Percentiles rank a stretch among this genome's conserved stretches.
phyloP scores from a whole-genome alignment of 1,140 invertebrate genomes.

The Epicauta chinensis region DNA sequence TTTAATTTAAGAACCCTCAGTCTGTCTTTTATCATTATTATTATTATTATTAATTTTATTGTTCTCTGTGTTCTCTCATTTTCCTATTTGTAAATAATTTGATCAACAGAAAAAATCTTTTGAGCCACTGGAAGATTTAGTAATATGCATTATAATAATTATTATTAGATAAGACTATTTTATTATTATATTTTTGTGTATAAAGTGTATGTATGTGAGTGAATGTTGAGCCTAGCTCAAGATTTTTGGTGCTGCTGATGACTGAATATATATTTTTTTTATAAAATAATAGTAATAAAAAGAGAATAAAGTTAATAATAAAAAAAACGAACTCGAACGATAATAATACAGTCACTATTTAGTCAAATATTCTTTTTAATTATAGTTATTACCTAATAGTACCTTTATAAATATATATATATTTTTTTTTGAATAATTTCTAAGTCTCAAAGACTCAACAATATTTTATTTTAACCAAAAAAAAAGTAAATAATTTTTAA shows the following conservation, averaged over 20 bases:
- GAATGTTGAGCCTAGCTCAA: constrained; percentile 32
- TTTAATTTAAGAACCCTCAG: constrained; percentile 26
- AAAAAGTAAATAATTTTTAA: constrained; percentile 15
- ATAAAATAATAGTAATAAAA: constrained; percentile 31
- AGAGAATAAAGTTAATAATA: too few relatives aligned
- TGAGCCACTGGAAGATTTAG: constrained; percentile 42
- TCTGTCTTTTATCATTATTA: constrained; percentile 22
- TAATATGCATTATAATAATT: constrained; percentile 2
- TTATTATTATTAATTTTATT: too few relatives aligned
- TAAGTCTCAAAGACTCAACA: constrained; percentile 29
- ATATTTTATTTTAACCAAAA: constrained; percentile 22
- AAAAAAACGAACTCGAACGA: too few relatives aligned
- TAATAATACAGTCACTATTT: constrained; percentile 17
- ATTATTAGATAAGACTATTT: constrained; percentile 39
- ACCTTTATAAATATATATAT: too few relatives aligned
- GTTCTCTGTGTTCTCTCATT: constrained; percentile 13
- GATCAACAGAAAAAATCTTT: constrained; percentile 21
- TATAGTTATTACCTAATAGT: constrained; percentile 4
- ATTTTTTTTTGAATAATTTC: constrained; percentile 15
- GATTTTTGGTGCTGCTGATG: constrained; percentile 38
- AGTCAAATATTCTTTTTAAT: constrained; percentile 31
- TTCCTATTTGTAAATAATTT: constrained; percentile 32
- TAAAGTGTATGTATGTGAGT: constrained; percentile 39
- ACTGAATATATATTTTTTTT: constrained; percentile 38
- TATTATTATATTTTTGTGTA: constrained; percentile 39